Evolutionary conservation across 2,797 vertebrate genomes (phyloP).

Genomic region (Synaphobranchus kaupii): DNA sequence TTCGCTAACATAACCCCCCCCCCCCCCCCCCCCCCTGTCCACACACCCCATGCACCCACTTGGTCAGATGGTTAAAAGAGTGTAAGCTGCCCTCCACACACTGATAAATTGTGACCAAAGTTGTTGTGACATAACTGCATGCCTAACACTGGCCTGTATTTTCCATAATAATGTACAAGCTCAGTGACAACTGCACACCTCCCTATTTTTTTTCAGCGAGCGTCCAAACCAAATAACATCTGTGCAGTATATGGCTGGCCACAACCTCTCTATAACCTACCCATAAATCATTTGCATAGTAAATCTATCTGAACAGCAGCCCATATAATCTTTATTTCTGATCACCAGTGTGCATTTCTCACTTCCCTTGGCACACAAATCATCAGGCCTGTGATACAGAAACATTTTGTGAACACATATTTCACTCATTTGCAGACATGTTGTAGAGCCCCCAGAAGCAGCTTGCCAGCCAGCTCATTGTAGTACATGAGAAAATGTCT

Average conservation of each 20-base stretch:
- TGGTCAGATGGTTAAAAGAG: neutral
- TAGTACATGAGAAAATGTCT: neutral
- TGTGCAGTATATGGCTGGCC: neutral
- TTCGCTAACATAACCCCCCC: too few relatives aligned
- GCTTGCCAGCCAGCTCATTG: slow-evolving; percentile 7
- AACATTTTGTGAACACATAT: slow-evolving; percentile 30
- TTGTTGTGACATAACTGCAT: neutral
- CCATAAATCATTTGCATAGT: slow-evolving; percentile 9
- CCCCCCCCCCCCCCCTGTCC: too few relatives aligned
- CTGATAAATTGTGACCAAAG: neutral
- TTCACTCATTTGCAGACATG: slow-evolving; percentile 22
- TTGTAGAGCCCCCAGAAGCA: neutral
- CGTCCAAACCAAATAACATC: neutral
- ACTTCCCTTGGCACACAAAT: slow-evolving; percentile 10
- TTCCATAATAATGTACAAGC: neutral
- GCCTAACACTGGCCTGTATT: neutral
- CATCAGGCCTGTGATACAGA: slow-evolving; percentile 16
- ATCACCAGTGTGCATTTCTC: slow-evolving; percentile 14
- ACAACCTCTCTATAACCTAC: slow-evolving; percentile 1
- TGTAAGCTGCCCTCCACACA: neutral
- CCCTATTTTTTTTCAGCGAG: neutral
- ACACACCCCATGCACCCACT: neutral
- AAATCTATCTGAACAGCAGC: slow-evolving; percentile 11
- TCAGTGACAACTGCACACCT: neutral
- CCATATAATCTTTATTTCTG: slow-evolving; percentile 8